Evolutionary conservation across 1,140 invertebrate species (phyloP).

Genomic region (Mactra quadrangularis): DNA sequence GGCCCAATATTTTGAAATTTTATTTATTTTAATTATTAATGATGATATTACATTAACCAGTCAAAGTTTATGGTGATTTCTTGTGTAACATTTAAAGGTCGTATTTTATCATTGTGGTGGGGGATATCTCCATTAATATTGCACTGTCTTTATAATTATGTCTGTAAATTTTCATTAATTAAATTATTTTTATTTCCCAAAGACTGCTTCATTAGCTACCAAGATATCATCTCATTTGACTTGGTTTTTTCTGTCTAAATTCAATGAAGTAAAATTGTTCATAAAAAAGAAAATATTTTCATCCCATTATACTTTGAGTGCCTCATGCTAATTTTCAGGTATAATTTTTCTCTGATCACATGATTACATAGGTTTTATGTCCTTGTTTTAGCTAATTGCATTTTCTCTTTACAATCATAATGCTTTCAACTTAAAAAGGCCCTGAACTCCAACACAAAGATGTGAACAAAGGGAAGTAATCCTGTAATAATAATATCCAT

Average conservation of each 20-base stretch:
- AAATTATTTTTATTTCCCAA: background rate
- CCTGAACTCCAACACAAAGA: conserved; percentile 52
- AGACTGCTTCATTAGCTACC: background rate
- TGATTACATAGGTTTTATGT: conserved; percentile 57
- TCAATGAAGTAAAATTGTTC: background rate
- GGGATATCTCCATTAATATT: too few relatives aligned
- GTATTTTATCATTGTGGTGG: background rate
- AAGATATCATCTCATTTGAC: background rate
- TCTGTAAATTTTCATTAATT: background rate
- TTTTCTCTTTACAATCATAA: conserved; percentile 60
- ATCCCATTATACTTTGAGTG: conserved; percentile 19
- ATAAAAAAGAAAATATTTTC: background rate
- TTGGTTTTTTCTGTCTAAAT: background rate
- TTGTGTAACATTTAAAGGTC: too few relatives aligned
- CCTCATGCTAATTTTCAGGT: conserved; percentile 57
- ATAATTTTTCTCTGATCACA: conserved; percentile 51
- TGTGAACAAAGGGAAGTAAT: conserved; percentile 53
- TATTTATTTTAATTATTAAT: too few relatives aligned
- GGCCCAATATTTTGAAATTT: too few relatives aligned
- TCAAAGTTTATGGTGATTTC: too few relatives aligned
- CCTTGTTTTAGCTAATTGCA: conserved; percentile 63
- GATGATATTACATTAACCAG: too few relatives aligned
- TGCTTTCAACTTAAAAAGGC: conserved; percentile 57
- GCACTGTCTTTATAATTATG: too few relatives aligned
- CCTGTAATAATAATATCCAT: conserved; percentile 56